phyloP scores from a whole-genome alignment of 2,888 invertebrate species.

The Quadroppia sp. region DNA sequence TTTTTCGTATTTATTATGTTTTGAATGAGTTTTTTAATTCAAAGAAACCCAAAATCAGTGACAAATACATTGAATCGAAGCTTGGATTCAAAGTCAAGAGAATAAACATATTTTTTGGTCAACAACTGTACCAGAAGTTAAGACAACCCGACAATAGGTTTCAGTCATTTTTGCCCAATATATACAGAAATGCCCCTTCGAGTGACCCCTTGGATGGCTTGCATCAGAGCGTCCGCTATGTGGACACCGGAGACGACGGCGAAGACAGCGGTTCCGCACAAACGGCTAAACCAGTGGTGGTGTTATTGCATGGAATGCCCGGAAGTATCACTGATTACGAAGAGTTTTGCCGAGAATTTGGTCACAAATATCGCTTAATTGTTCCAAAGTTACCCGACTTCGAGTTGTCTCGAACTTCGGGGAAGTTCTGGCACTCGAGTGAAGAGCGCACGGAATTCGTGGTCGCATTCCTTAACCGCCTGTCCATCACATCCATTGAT shows the following conservation, averaged over 20 bases:
- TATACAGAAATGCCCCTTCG: not conserved
- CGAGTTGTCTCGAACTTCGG: not conserved
- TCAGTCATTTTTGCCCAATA: not conserved
- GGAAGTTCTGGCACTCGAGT: slow-evolving; percentile 7
- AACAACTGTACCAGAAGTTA: not conserved
- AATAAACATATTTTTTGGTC: not conserved
- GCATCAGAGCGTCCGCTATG: not conserved
- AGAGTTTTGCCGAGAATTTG: not conserved
- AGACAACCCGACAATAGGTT: not conserved
- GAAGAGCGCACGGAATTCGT: slow-evolving; percentile 1
- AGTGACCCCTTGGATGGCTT: not conserved
- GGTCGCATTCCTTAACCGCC: not conserved
- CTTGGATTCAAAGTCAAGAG: not conserved
- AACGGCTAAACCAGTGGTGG: not conserved
- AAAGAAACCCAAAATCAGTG: not conserved
- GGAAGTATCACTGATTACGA: not conserved
- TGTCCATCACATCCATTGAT: not conserved
- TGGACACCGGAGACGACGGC: not conserved
- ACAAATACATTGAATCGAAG: not conserved
- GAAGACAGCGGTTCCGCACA: not conserved
- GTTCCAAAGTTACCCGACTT: slow-evolving; percentile 5
- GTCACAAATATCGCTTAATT: slow-evolving; percentile 5
- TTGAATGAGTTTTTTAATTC: not conserved
- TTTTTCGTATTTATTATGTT: not conserved
- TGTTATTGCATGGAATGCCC: slow-evolving; percentile 8